These are phyloP conservation scores for Meandrina meandrites DNA, from an alignment of 92 coral and sea anemone species.

Conservation along the genomic window DNA sequence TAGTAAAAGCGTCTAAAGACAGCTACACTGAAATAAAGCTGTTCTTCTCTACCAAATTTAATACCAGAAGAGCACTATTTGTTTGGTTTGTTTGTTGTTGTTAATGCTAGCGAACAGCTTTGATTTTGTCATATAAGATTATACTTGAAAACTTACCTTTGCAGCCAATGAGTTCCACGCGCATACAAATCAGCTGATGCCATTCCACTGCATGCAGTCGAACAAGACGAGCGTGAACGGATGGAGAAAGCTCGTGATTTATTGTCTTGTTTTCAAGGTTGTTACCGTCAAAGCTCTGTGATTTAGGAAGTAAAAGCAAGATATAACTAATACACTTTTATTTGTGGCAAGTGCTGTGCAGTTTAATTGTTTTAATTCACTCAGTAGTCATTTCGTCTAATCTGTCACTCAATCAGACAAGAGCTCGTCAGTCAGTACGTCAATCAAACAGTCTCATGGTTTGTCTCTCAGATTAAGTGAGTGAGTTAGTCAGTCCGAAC, in stretches of 20 bases:
- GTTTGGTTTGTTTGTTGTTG: background rate
- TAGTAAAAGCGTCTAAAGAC: no score
- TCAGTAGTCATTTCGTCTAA: background rate
- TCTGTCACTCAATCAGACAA: background rate
- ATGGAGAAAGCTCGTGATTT: conserved; percentile 10
- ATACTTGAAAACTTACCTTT: conserved; percentile 31
- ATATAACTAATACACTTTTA: background rate
- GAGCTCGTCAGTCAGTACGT: background rate
- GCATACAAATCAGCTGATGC: conserved; percentile 52
- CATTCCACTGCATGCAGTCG: conserved; percentile 48
- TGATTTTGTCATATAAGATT: background rate
- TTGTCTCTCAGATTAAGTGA: no score
- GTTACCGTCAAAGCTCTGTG: conserved; percentile 38
- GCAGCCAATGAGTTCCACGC: conserved; percentile 55
- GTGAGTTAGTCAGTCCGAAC: background rate
- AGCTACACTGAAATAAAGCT: no score
- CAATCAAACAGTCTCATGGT: background rate
- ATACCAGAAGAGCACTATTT: background rate
- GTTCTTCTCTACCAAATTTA: no score
- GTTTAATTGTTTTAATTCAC: background rate
- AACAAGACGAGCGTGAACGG: conserved; percentile 23
- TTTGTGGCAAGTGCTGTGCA: no score
- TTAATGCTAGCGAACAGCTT: background rate
- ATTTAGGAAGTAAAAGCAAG: background rate
- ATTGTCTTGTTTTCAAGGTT: background rate